Evolutionary conservation across 2,888 invertebrate species (phyloP).

Genomic region (Hemicrepidius hirtus): DNA sequence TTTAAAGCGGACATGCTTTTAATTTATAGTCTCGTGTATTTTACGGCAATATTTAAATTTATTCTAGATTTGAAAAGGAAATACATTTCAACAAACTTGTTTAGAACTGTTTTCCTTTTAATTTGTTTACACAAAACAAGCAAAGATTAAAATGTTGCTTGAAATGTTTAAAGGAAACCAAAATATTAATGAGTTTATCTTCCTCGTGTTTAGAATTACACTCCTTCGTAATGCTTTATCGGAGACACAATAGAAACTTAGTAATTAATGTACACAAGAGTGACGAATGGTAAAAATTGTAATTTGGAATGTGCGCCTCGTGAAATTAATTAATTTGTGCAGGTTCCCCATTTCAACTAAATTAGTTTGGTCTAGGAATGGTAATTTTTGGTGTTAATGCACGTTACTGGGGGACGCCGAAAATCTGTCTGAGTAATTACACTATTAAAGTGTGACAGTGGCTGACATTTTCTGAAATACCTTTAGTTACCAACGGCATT

Average conservation of each 20-base stretch:
- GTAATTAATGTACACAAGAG: constrained; percentile 8
- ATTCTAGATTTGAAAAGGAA: too few species aligned
- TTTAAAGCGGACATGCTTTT: too few species aligned
- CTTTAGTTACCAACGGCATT: constrained; percentile 8
- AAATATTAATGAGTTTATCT: too few species aligned
- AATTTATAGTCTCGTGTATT: too few species aligned
- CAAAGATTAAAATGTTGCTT: too few species aligned
- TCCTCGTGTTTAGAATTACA: too few species aligned
- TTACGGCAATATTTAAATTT: too few species aligned
- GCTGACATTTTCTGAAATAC: constrained; percentile 23
- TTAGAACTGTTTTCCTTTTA: too few species aligned
- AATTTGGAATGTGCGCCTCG: constrained; percentile 3
- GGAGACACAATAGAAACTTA: background rate
- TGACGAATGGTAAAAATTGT: constrained; percentile 4
- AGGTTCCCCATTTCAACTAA: background rate
- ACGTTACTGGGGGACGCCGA: background rate
- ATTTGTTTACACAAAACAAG: too few species aligned
- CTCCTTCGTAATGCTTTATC: too few species aligned
- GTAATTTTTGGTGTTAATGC: constrained; percentile 8
- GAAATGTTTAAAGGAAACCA: too few species aligned
- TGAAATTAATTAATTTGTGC: constrained; percentile 1
- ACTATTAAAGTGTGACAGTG: constrained; percentile 23
- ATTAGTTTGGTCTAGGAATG: constrained; percentile 20
- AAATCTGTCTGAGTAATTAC: constrained; percentile 22
- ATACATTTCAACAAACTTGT: too few species aligned